Evolutionary conservation across 1,140 invertebrate genomes (phyloP).

Genomic region (Lutraria rhynchaena): DNA sequence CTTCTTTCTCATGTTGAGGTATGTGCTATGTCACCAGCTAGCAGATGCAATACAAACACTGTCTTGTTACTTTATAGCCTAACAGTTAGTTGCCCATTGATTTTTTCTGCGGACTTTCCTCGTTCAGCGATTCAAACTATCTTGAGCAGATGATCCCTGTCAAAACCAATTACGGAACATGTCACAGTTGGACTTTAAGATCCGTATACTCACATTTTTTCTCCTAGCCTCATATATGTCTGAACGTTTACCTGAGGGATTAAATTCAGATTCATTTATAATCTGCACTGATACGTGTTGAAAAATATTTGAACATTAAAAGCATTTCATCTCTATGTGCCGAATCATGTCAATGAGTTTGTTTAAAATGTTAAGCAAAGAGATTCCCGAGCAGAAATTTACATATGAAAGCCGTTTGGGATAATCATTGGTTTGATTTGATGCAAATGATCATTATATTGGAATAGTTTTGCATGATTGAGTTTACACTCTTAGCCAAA

Average conservation of each 20-base stretch:
- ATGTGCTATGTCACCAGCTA: too few species aligned
- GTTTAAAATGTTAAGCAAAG: constrained; percentile 42
- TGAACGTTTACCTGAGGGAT: constrained; percentile 16
- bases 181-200: constrained; percentile 2
- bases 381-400: constrained; percentile 27
- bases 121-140: neutral
- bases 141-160: constrained; percentile 17
- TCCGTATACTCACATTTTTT: constrained; percentile 1
- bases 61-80: too few species aligned
- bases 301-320: constrained; percentile 21
- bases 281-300: constrained; percentile 6
- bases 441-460: constrained; percentile 56
- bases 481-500: constrained; percentile 19
- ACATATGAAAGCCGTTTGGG: constrained; percentile 55
- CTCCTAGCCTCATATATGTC: constrained; percentile 1
- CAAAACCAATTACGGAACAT: constrained; percentile 16
- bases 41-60: too few species aligned
- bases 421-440: constrained; percentile 49
- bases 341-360: constrained; percentile 36
- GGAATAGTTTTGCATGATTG: constrained; percentile 41
- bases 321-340: constrained; percentile 1
- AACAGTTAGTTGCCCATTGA: too few species aligned
- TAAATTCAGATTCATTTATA: constrained; percentile 36
- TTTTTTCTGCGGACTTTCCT: too few species aligned
- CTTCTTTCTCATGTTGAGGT: too few species aligned